A percentile compares a stretch with the other conserved stretches of the same genome.
Evolutionary conservation across 2,113 vertebrate genomes (phyloP).

Genomic region (Planiliza haematocheilus): DNA sequence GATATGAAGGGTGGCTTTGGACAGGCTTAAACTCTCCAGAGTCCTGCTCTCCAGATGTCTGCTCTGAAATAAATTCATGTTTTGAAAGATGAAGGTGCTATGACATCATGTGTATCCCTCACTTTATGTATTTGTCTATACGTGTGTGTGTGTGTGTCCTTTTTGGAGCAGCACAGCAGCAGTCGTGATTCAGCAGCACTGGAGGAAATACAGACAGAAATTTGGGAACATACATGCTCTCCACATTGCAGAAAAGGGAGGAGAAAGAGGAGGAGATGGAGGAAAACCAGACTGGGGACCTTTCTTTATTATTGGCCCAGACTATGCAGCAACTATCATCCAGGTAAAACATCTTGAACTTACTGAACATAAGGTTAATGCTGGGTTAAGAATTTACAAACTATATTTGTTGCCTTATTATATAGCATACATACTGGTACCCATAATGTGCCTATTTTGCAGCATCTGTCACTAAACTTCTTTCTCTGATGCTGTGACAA

Average conservation of each 20-base stretch:
- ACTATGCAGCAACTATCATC: slow-evolving; percentile 87
- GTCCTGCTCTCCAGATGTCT: slow-evolving; percentile 72
- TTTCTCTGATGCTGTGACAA: background rate
- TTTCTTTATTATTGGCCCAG: slow-evolving; percentile 15
- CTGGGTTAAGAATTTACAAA: too few species aligned
- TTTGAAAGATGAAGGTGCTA: slow-evolving; percentile 48
- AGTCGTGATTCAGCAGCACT: slow-evolving; percentile 80
- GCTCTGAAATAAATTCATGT: slow-evolving; percentile 59
- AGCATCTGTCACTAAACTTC: too few species aligned
- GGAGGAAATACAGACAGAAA: slow-evolving; percentile 72
- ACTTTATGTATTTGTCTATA: slow-evolving; percentile 26
- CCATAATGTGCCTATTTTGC: too few species aligned
- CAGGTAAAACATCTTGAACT: slow-evolving; percentile 84
- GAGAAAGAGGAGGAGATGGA: slow-evolving; percentile 44
- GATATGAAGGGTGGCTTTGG: slow-evolving; percentile 58
- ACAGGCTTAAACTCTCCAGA: slow-evolving; percentile 54
- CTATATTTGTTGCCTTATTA: too few species aligned
- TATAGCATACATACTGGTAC: too few species aligned
- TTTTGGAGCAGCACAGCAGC: slow-evolving; percentile 76
- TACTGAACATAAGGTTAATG: background rate
- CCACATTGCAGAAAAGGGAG: slow-evolving; percentile 58
- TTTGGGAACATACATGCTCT: slow-evolving; percentile 58
- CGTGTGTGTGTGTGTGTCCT: slow-evolving; percentile 37
- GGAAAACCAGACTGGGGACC: slow-evolving; percentile 19
- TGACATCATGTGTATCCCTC: slow-evolving; percentile 58